Evolutionary conservation across 2,113 vertebrate species (phyloP).

Genomic region (Zosterops lateralis): DNA sequence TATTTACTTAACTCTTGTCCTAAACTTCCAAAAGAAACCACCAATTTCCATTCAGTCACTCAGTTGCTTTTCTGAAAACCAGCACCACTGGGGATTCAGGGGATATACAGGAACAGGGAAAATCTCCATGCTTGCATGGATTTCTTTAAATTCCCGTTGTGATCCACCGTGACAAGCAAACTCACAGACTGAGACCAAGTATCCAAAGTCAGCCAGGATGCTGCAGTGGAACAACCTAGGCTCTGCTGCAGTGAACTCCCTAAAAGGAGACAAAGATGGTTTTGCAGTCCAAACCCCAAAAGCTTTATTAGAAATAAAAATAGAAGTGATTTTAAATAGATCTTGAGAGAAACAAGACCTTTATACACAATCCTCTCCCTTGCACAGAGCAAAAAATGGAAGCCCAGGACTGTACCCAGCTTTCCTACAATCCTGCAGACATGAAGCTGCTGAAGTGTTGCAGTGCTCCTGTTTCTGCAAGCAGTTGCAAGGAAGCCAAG

Average conservation of each 20-base stretch:
- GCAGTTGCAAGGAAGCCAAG: neutral
- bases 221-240: neutral
- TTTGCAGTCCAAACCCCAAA: neutral
- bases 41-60: constrained; percentile 6
- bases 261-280: neutral
- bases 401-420: neutral
- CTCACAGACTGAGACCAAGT: neutral
- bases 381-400: neutral
- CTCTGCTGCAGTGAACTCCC: neutral
- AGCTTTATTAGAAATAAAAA: neutral
- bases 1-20: constrained; percentile 23
- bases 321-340: neutral
- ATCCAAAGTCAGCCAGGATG: neutral
- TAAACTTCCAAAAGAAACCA: neutral
- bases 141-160: neutral
- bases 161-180: neutral
- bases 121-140: neutral
- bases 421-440: neutral
- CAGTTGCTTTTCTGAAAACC: neutral
- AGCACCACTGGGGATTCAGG: neutral
- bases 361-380: neutral
- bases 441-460: neutral
- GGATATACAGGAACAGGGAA: neutral
- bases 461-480: neutral
- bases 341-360: neutral